Evolutionary conservation across 2,888 invertebrate species (phyloP).

Genomic region (Limnephilus auricula): DNA sequence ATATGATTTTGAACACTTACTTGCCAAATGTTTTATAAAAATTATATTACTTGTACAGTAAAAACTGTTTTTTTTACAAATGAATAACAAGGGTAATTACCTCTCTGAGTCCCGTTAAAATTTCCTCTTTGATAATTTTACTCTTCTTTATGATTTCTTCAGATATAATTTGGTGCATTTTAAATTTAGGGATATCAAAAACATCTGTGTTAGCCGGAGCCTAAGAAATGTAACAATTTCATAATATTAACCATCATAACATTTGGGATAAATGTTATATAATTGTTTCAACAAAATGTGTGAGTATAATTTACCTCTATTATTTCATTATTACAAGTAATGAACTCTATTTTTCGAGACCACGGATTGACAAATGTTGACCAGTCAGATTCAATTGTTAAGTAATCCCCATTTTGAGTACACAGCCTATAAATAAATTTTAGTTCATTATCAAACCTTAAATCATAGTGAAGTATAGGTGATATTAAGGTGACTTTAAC

Average conservation of each 20-base stretch:
- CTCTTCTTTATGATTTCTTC: conserved; percentile 81
- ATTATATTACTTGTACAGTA: background rate
- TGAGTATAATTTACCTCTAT: conserved; percentile 78
- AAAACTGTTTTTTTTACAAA: background rate
- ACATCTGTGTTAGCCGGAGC: conserved; percentile 88
- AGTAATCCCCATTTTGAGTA: conserved; percentile 89
- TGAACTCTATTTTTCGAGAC: conserved; percentile 92
- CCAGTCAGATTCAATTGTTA: conserved; percentile 95
- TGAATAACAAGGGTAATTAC: conserved; percentile 71
- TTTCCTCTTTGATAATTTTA: conserved; percentile 81
- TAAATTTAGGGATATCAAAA: conserved; percentile 76
- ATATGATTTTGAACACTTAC: background rate
- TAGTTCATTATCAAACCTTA: background rate
- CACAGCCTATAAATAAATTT: conserved; percentile 80
- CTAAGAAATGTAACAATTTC: conserved; percentile 70
- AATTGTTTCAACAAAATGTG: background rate
- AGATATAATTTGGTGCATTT: conserved; percentile 72
- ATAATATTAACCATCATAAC: background rate
- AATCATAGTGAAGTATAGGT: background rate
- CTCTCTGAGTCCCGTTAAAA: conserved; percentile 83
- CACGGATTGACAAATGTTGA: conserved; percentile 95
- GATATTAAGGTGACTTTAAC: too few relatives aligned
- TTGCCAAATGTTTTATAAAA: background rate
- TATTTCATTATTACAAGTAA: conserved; percentile 90
- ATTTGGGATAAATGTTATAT: background rate